Percentiles rank a stretch among this genome's conserved stretches.
phyloP scores from a whole-genome alignment of 2,113 vertebrate genomes.

The Anarhynchus alexandrinus region DNA sequence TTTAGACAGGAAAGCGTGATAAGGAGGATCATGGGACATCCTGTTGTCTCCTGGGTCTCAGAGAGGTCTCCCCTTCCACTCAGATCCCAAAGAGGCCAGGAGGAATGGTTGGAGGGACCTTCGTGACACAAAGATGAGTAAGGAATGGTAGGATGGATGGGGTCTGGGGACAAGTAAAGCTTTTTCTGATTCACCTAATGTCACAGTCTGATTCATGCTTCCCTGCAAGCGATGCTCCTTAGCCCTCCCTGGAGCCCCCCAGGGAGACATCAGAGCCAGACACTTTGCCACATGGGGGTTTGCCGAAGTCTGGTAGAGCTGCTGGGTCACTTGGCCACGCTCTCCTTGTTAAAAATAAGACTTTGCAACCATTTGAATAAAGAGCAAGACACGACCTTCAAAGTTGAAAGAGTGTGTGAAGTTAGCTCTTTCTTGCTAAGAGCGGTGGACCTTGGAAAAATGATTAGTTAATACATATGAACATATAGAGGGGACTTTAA shows the following conservation, averaged over 20 bases:
- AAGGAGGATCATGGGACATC: neutral
- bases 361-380: neutral
- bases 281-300: neutral
- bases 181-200: neutral
- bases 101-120: neutral
- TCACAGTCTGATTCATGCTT: neutral
- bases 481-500: neutral
- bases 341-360: neutral
- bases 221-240: neutral
- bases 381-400: neutral
- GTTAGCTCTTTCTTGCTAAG: neutral
- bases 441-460: neutral
- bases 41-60: neutral
- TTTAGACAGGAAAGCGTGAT: neutral
- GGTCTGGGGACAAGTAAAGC: neutral
- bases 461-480: neutral
- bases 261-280: neutral
- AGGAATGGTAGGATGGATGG: neutral
- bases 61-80: neutral
- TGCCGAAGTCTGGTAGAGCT: neutral
- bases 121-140: neutral
- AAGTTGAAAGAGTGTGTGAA: neutral
- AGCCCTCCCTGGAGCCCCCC: neutral
- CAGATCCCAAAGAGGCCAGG: neutral
- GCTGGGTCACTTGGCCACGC: neutral